Base-by-base conservation (phyloP, 1,140 invertebrate species). In the Trissolcus basalis region DNA sequence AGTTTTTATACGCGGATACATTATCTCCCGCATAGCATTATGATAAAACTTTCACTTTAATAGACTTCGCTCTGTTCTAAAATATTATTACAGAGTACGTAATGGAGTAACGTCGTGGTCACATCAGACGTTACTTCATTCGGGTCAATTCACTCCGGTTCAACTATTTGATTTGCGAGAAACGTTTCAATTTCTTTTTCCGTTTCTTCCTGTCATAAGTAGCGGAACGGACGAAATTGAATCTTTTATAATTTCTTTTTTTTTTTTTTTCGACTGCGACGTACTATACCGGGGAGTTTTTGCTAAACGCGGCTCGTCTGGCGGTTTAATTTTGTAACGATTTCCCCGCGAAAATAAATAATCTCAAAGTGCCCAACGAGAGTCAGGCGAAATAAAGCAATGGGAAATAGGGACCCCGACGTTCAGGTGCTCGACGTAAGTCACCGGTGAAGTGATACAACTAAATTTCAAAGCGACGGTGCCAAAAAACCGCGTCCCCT, bases 401-500 rank as follows among this genome's bases (percentile, higher is more conserved):
- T 32, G 45, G 53, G 53, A 59, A 69, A n/a, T n/a, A 54, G 55
- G 27, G 48, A 44, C 13, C 15, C 41, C 55, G 59, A 53, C 19
- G 6, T 60, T 59, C 55, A 59, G 65, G 41, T 60, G 33, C 14
- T 53, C 56, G 44, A 47, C 45, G 43, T 41, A 61, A 61, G 67
- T 61, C 58, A 70, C 56, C 35, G 51, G 58, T 44, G 19, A 64
- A 53, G 41, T 64, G 54, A 59, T 59, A 59, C 48, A 72, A 65
- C 70, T 48, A 73, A 65, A 73, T 65, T 73, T 60, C 49, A 65
- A 73, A 64, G 60, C 69, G 64, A 43, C 61, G 44, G 41, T 55
- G 61, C 55, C 70, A 27, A 27, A 27, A 60, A 73, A 73, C 65
- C 59, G 53, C 11, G 60, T 14, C 60, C 15, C 36, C 27, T 45